Percentiles rank a stretch among this genome's conserved stretches.
These are phyloP conservation scores for Meandrusa payeni DNA, from an alignment of 2,888 invertebrate genomes.

Conservation along the genomic window DNA sequence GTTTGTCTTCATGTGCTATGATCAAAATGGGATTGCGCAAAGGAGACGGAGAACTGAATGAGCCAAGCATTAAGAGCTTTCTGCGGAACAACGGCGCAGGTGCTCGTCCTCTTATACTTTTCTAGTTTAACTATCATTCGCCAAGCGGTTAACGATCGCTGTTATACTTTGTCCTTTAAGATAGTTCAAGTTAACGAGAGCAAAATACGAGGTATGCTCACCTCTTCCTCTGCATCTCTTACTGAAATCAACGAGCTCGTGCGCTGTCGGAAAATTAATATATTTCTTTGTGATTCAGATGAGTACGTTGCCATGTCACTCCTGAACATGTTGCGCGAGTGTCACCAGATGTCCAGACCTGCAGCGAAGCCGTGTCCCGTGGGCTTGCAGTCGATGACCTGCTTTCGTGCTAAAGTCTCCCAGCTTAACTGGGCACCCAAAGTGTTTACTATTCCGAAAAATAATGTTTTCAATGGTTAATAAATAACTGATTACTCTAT, in stretches of 20 bases:
- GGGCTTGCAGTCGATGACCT: constrained; percentile 56
- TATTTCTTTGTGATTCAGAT: constrained; percentile 1
- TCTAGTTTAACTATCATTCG: no score
- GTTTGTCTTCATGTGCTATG: constrained; percentile 1
- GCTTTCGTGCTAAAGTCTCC: constrained; percentile 50
- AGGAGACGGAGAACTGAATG: constrained; percentile 4
- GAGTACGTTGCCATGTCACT: background rate
- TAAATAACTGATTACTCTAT: no score
- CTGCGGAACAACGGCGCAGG: constrained; percentile 10
- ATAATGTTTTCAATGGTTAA: no score
- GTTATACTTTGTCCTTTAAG: no score
- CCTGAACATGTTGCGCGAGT: background rate
- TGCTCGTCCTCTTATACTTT: background rate
- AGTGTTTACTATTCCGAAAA: no score
- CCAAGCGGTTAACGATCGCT: no score
- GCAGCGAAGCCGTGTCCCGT: constrained; percentile 43
- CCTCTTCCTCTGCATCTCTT: no score
- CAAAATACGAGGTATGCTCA: no score
- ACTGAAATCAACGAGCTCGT: no score
- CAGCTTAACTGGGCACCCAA: constrained; percentile 54
- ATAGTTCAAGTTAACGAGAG: no score
- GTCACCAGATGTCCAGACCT: background rate
- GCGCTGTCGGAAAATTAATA: no score
- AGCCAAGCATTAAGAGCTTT: background rate
- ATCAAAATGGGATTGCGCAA: constrained; percentile 5